Conservation (phyloP, 2,797 vertebrate species). For the Poecilia picta region DNA sequence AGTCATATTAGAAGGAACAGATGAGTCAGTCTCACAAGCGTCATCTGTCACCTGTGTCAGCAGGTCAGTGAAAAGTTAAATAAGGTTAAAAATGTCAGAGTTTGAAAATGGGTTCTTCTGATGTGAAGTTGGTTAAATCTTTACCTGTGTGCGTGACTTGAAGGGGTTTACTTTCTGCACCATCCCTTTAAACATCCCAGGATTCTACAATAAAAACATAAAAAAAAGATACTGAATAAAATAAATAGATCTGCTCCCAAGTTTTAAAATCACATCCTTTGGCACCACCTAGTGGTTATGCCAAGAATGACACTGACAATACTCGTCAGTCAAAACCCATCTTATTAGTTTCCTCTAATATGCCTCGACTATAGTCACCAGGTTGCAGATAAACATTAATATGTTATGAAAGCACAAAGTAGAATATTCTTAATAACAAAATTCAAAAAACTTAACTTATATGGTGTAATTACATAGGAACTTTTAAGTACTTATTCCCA, state of each 20-base stretch:
- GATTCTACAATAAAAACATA: constrained; percentile 49
- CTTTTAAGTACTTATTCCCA: not conserved
- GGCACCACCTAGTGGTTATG: not conserved
- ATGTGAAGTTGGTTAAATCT: not conserved
- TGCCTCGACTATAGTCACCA: not conserved
- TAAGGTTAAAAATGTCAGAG: too few species aligned
- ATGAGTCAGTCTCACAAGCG: constrained; percentile 31
- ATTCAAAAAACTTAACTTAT: not conserved
- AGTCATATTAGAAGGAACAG: fast-evolving
- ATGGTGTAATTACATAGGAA: not conserved
- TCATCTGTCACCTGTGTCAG: constrained; percentile 15
- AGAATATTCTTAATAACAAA: not conserved
- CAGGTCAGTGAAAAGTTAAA: not conserved
- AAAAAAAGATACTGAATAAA: not conserved
- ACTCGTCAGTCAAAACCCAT: not conserved
- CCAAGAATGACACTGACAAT: not conserved
- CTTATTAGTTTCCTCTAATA: not conserved
- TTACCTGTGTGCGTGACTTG: constrained; percentile 60
- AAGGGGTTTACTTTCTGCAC: constrained; percentile 74
- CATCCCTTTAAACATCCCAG: constrained; percentile 57
- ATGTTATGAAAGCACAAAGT: not conserved
- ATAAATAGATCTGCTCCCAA: not conserved
- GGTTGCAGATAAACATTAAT: not conserved
- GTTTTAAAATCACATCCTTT: not conserved
- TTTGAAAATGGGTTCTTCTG: too few species aligned